Evolutionary conservation across 2,113 vertebrate species (phyloP).

Genomic region (Ameiurus melas): DNA sequence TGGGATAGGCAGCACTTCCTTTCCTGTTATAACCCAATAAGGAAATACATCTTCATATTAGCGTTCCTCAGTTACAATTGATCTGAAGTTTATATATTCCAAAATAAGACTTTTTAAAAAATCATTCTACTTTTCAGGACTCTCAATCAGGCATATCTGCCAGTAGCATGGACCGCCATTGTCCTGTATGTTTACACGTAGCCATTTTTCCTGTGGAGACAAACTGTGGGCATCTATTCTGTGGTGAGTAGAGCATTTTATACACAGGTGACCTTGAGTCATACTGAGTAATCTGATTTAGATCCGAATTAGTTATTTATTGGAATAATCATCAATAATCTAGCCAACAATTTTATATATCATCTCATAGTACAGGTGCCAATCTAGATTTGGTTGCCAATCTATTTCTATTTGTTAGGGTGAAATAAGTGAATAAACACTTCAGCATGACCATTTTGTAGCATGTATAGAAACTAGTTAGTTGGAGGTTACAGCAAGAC

Average conservation of each 20-base stretch:
- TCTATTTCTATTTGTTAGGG: not conserved
- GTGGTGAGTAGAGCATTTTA: slow-evolving; percentile 65
- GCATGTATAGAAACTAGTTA: not conserved
- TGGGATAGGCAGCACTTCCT: not conserved
- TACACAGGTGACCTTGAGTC: not conserved
- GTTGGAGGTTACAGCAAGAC: not conserved
- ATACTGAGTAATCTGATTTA: not conserved
- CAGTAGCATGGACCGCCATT: slow-evolving; percentile 68
- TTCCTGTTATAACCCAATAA: not conserved
- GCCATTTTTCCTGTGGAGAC: slow-evolving; percentile 77
- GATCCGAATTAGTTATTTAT: not conserved
- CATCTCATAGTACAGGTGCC: not conserved
- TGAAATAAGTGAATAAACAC: not conserved
- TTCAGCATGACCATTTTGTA: not conserved
- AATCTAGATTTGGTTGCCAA: not conserved
- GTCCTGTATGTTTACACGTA: slow-evolving; percentile 80
- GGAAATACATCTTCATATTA: not conserved
- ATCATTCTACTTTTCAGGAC: slow-evolving; percentile 62
- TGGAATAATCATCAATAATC: not conserved
- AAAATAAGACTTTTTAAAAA: not conserved
- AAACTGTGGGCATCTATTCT: slow-evolving; percentile 82
- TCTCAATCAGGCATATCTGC: slow-evolving; percentile 53
- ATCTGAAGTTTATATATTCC: not conserved
- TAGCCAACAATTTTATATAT: not conserved
- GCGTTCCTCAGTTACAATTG: not conserved